Base-by-base conservation (phyloP, 2,888 invertebrate genomes). In the Micropterix aruncella region DNA sequence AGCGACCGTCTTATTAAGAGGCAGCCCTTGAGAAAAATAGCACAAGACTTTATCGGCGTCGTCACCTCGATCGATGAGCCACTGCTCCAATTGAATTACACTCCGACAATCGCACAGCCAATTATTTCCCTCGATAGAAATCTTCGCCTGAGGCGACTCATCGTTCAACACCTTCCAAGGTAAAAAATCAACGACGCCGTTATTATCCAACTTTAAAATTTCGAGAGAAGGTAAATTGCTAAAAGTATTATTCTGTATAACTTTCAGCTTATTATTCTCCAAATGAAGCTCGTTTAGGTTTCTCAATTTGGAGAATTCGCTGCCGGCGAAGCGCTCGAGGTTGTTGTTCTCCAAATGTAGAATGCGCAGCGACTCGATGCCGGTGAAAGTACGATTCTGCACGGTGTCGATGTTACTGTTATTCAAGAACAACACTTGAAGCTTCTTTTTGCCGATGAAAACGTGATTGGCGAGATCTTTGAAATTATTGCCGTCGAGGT, bases 41-140 rank as follows among this genome's bases (percentile, higher is more conserved):
- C 82, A 83, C 63, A 77, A 74, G 72, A 82, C 75, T 59, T 69
- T 76, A 53, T 78, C 74, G 45, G 80, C 75, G 57, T 80, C 76
- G 60, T 76, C 75, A 43, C 75, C 75, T 58, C 80, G 79, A 58
- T 78, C 74, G 56, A 74, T 68, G 48, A 84, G 62, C 84, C 84
- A 85, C 53, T 76, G 73, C 57, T 80, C 77, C 55, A 85, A 66
- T 54, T 77, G 76, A 50, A 73, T 74, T 44, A 84, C 74, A 56
- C 80, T 80, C 56, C 73, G 73, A 65, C 88, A 88, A 59, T 85
- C 82, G 66, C 88, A 88, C 61, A 81, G 80, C 90, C 90, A 87
- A 60, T 79, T 79, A 73, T 86, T 87, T 55, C 83, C 81, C 56
- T 81, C 79, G 49, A 86, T 70, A 44, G 80, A 78, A 53, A 87